Evolutionary conservation across 1,140 invertebrate genomes (phyloP).

Genomic region (Watersipora subatra): DNA sequence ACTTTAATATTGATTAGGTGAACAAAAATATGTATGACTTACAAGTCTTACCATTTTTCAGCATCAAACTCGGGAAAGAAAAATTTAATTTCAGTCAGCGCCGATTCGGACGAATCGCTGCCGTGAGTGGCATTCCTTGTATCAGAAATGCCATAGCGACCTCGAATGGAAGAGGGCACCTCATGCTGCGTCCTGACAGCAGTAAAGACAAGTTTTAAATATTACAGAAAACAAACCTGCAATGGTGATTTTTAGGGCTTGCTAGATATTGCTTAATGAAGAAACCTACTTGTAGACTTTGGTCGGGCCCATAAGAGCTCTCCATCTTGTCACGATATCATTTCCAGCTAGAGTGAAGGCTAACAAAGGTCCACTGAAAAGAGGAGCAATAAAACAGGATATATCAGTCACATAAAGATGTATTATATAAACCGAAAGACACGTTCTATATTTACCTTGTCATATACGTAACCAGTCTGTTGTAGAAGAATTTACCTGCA

Average conservation of each 20-base stretch:
- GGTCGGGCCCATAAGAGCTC: slow-evolving; percentile 70
- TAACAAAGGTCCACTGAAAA: slow-evolving; percentile 62
- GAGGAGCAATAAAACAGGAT: slow-evolving; percentile 11
- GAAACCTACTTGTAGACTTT: slow-evolving; percentile 48
- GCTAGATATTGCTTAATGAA: neutral
- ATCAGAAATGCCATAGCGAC: slow-evolving; percentile 70
- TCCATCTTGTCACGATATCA: slow-evolving; percentile 65
- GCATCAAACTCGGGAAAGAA: slow-evolving; percentile 66
- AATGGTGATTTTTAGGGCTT: neutral
- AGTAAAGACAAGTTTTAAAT: too few relatives aligned
- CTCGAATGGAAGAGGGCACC: slow-evolving; percentile 61
- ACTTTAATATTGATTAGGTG: neutral
- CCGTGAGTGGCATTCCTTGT: slow-evolving; percentile 83
- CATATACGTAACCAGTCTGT: slow-evolving; percentile 73
- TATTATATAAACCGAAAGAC: slow-evolving; percentile 4
- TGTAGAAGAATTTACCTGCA: slow-evolving; percentile 66
- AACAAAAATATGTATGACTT: neutral
- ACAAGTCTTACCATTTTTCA: slow-evolving; percentile 47
- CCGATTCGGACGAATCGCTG: slow-evolving; percentile 69
- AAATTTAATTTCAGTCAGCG: slow-evolving; percentile 59
- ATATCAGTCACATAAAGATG: neutral
- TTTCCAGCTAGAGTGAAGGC: slow-evolving; percentile 59
- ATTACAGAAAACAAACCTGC: neutral
- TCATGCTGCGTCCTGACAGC: slow-evolving; percentile 54
- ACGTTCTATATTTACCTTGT: slow-evolving; percentile 47